Conservation (phyloP, 2,888 invertebrate genomes). For the Aleiodes alternator region DNA sequence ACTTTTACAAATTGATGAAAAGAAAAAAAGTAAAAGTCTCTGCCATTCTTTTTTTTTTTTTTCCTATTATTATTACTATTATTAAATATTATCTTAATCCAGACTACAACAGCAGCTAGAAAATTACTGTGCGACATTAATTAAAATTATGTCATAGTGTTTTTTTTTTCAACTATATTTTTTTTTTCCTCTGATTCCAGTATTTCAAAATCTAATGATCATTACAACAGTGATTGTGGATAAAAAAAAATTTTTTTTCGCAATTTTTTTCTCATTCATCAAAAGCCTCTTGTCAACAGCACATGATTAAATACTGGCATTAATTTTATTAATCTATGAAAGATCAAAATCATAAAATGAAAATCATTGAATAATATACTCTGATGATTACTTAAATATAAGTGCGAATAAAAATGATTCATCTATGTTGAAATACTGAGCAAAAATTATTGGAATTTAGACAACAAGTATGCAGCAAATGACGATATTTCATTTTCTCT, state of each 20-base stretch:
- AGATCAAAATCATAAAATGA: not conserved
- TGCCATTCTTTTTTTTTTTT: not conserved
- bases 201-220: slow-evolving; percentile 12
- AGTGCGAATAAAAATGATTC: slow-evolving; percentile 9
- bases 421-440: slow-evolving; percentile 23
- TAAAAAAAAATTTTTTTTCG: not conserved
- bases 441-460: slow-evolving; percentile 28
- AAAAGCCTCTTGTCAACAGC: slow-evolving; percentile 15
- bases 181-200: not conserved
- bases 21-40: not conserved
- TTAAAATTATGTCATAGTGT: slow-evolving; percentile 28
- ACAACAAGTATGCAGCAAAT: not conserved
- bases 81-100: slow-evolving; percentile 5
- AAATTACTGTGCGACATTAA: slow-evolving; percentile 23
- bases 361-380: slow-evolving; percentile 16
- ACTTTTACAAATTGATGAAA: not conserved
- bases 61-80: not conserved
- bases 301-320: slow-evolving; percentile 5
- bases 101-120: slow-evolving; percentile 24
- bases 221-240: slow-evolving; percentile 8
- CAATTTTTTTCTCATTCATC: not conserved
- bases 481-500: slow-evolving; percentile 14
- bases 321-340: not conserved
- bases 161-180: not conserved
- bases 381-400: slow-evolving; percentile 8